Evolutionary conservation across 2,113 vertebrate genomes (phyloP).

Genomic region (Varanus salvator): DNA sequence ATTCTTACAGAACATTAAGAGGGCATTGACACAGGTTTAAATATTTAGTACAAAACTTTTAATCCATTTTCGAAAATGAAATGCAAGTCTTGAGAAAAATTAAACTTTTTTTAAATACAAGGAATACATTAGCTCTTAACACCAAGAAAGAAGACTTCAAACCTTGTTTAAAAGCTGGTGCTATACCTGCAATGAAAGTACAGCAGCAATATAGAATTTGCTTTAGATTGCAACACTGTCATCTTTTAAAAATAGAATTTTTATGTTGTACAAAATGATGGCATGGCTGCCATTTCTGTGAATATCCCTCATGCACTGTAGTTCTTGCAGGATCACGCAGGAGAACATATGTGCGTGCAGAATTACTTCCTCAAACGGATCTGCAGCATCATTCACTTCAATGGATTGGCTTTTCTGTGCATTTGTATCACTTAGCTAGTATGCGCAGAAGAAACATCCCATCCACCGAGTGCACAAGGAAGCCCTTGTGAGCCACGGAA

Average conservation of each 20-base stretch:
- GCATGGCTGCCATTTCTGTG: neutral
- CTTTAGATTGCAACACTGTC: conserved; percentile 39
- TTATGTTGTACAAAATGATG: neutral
- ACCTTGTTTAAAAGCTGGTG: conserved; percentile 68
- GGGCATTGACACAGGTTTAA: neutral
- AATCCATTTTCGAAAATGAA: neutral
- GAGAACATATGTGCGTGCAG: neutral
- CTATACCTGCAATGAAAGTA: conserved; percentile 51
- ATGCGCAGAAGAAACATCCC: neutral
- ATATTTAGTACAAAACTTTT: conserved; percentile 1
- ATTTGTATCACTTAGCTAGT: neutral
- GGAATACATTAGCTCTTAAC: conserved; percentile 38
- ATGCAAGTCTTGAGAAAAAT: conserved; percentile 27
- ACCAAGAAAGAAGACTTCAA: conserved; percentile 61
- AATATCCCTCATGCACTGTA: neutral
- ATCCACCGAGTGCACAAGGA: neutral
- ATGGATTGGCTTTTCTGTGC: neutral
- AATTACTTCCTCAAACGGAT: neutral
- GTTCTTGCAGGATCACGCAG: neutral
- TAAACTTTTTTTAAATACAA: conserved; percentile 49
- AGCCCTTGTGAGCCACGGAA: neutral
- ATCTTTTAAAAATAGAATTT: conserved; percentile 10
- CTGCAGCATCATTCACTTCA: neutral
- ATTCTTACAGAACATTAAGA: neutral
- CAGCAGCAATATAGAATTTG: conserved; percentile 54